These are phyloP conservation scores for Ceraclea dissimilis DNA, from an alignment of 2,888 invertebrate species.

Conservation along the genomic window DNA sequence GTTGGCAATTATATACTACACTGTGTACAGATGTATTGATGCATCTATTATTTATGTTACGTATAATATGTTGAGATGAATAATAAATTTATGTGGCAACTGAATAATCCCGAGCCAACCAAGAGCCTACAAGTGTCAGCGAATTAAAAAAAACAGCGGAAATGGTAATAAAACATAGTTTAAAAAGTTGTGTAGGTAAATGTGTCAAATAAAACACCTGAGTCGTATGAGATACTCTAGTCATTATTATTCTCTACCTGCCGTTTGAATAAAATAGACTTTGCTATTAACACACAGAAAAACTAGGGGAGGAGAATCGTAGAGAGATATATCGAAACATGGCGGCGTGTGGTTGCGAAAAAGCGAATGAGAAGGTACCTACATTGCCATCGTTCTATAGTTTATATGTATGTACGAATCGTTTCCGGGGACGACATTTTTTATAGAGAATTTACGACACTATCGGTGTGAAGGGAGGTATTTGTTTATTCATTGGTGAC, in stretches of 20 bases:
- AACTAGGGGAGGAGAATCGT: not conserved
- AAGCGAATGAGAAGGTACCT: not conserved
- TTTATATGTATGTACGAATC: no score
- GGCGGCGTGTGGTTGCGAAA: not conserved
- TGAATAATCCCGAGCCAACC: no score
- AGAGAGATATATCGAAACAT: not conserved
- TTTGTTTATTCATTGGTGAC: conserved; percentile 1
- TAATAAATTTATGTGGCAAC: no score
- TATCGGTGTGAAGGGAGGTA: not conserved
- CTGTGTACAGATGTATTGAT: no score
- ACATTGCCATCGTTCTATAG: not conserved
- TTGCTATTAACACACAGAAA: not conserved
- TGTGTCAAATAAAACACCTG: no score
- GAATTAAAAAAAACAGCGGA: no score
- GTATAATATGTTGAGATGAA: no score
- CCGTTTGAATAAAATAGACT: not conserved
- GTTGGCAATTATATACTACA: no score
- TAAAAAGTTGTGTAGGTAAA: no score
- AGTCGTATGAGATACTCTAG: not conserved
- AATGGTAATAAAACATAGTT: no score
- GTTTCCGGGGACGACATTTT: not conserved
- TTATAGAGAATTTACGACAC: not conserved
- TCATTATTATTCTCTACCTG: not conserved
- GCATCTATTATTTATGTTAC: no score
- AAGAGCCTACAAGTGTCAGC: no score